Conservation (phyloP, 1,140 invertebrate species). For the Arctopsyche grandis region DNA sequence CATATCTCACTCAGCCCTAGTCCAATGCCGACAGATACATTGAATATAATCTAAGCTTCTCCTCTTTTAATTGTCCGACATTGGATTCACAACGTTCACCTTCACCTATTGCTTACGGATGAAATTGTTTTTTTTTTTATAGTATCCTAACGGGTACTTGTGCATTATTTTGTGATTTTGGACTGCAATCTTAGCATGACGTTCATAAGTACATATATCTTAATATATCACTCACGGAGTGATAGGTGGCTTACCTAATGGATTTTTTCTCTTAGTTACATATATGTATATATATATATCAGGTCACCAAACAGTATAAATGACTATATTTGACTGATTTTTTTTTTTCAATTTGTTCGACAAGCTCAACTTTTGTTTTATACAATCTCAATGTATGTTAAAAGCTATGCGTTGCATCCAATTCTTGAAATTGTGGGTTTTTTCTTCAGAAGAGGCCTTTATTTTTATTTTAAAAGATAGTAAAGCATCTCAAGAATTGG, state of each 20-base stretch:
- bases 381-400: constrained; percentile 25
- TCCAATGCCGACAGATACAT: constrained; percentile 21
- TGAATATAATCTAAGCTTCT: background rate
- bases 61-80: background rate
- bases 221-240: constrained; percentile 44
- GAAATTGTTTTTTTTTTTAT: constrained; percentile 23
- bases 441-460: background rate
- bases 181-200: constrained; percentile 47
- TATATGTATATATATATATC: constrained; percentile 47
- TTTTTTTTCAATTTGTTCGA: constrained; percentile 36
- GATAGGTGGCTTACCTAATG: constrained; percentile 50
- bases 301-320: constrained; percentile 54
- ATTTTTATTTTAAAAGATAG: background rate
- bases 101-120: constrained; percentile 41
- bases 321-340: constrained; percentile 46
- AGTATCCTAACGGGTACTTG: constrained; percentile 47
- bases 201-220: constrained; percentile 44
- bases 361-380: constrained; percentile 53
- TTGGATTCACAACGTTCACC: constrained; percentile 30
- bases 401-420: background rate
- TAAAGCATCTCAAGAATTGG: background rate
- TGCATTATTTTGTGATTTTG: constrained; percentile 53
- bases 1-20: constrained; percentile 30
- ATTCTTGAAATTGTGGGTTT: background rate
- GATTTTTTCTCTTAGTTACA: constrained; percentile 51